A percentile compares a stretch with the other conserved stretches of the same genome.
Evolutionary conservation across 1,140 invertebrate species (phyloP).

Genomic region (Trinorchestia longiramus): DNA sequence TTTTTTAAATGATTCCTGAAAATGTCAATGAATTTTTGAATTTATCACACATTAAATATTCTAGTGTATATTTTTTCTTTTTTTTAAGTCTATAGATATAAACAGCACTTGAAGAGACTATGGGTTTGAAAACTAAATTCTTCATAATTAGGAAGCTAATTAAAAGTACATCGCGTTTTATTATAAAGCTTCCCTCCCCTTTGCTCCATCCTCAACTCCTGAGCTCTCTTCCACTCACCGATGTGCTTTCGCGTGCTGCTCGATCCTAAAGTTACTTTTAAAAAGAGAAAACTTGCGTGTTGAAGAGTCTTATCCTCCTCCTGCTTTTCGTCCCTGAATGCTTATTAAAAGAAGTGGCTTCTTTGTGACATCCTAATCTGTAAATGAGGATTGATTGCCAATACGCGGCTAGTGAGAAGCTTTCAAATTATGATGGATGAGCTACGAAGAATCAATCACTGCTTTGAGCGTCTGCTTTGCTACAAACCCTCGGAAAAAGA

Average conservation of each 20-base stretch:
- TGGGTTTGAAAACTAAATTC: background rate
- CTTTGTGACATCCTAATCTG: conserved; percentile 44
- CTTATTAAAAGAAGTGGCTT: conserved; percentile 49
- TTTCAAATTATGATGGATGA: conserved; percentile 32
- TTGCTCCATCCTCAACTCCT: background rate
- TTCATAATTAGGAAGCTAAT: background rate
- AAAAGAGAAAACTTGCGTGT: conserved; percentile 45
- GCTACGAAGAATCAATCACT: conserved; percentile 22
- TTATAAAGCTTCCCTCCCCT: background rate
- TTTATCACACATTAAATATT: no score
- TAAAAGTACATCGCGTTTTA: background rate
- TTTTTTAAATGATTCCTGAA: no score
- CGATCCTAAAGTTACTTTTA: conserved; percentile 19
- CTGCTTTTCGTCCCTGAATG: conserved; percentile 34
- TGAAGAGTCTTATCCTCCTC: conserved; percentile 5
- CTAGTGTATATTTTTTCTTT: no score
- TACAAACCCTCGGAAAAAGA: background rate
- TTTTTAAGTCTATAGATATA: background rate
- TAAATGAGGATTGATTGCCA: conserved; percentile 40
- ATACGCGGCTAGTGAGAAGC: background rate
- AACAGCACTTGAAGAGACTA: background rate
- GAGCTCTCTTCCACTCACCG: background rate
- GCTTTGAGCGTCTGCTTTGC: background rate
- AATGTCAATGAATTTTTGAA: no score
- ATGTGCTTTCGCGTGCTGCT: conserved; percentile 1